Conservation (phyloP, 2,888 invertebrate genomes). For the Clusia tigrina region DNA sequence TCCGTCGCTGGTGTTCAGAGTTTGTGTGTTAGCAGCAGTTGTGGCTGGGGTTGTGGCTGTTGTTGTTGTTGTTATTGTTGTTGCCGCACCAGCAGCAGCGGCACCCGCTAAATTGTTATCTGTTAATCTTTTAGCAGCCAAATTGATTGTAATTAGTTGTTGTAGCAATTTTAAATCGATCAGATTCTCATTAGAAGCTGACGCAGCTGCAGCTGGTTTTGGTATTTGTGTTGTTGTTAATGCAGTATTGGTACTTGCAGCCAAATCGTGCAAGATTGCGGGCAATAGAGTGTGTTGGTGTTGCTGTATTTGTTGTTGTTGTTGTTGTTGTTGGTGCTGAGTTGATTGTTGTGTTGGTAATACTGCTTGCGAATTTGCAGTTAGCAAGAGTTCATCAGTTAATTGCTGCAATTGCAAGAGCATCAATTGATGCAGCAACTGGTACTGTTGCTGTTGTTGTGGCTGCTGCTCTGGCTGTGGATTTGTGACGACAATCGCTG, state of each 20-base stretch:
- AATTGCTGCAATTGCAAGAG: slow-evolving; percentile 1
- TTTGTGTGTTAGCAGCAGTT: slow-evolving; percentile 16
- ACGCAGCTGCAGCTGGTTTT: slow-evolving; percentile 1
- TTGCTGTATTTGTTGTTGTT: too few relatives aligned
- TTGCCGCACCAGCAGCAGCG: neutral
- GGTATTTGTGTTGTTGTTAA: neutral
- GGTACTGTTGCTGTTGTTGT: slow-evolving; percentile 28
- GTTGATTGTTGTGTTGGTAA: too few relatives aligned
- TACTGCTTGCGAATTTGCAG: neutral
- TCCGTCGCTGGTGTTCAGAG: too few relatives aligned
- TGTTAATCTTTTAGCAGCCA: slow-evolving; percentile 39
- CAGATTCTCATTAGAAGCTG: neutral
- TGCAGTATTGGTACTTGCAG: neutral
- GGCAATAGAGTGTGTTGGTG: slow-evolving; percentile 29
- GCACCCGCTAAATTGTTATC: slow-evolving; percentile 26
- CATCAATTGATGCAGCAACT: slow-evolving; percentile 20
- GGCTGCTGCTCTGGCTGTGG: slow-evolving; percentile 32
- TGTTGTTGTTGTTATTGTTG: slow-evolving; percentile 2
- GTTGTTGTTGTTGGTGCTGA: slow-evolving; percentile 33
- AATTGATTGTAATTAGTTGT: slow-evolving; percentile 34
- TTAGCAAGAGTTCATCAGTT: slow-evolving; percentile 25
- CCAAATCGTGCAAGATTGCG: slow-evolving; percentile 5
- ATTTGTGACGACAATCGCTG: slow-evolving; percentile 35
- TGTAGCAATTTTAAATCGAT: slow-evolving; percentile 22
- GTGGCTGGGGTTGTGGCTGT: slow-evolving; percentile 15